Percentiles rank a stretch among this genome's conserved stretches.
phyloP scores from a whole-genome alignment of 2,113 vertebrate genomes.

The Hemichromis elongatus region DNA sequence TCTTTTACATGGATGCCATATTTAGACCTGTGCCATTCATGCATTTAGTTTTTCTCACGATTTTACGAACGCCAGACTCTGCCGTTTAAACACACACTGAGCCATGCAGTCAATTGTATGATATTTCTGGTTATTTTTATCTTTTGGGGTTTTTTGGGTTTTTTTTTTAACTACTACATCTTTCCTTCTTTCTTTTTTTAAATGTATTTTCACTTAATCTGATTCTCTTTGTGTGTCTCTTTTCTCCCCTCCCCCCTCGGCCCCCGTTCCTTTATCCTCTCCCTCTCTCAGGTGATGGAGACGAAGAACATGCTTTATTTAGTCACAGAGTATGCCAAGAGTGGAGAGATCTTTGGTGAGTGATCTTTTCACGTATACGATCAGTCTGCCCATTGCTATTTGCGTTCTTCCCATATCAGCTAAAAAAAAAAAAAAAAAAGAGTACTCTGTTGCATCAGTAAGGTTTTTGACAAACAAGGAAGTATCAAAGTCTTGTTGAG shows the following conservation, averaged over 20 bases:
- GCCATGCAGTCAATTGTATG: slow-evolving; percentile 6
- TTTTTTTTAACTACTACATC: not conserved
- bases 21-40: slow-evolving; percentile 62
- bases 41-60: slow-evolving; percentile 39
- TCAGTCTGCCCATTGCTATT: not conserved
- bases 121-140: not conserved
- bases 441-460: not conserved
- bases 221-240: slow-evolving; percentile 14
- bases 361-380: slow-evolving; percentile 19
- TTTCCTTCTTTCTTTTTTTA: rapidly evolving
- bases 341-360: slow-evolving; percentile 93
- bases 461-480: slow-evolving; percentile 28
- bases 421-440: not conserved
- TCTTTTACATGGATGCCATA: slow-evolving; percentile 42
- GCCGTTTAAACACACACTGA: not conserved
- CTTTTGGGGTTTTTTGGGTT: not conserved
- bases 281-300: slow-evolving; percentile 88
- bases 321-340: slow-evolving; percentile 98
- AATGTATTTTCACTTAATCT: not conserved
- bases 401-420: not conserved
- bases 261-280: slow-evolving; percentile 1
- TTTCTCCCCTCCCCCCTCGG: not conserved
- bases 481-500: slow-evolving; percentile 38
- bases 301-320: slow-evolving; percentile 99
- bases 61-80: slow-evolving; percentile 12